Evolutionary conservation across 2,888 invertebrate genomes (phyloP).

Genomic region (Leucophenga maculata): DNA sequence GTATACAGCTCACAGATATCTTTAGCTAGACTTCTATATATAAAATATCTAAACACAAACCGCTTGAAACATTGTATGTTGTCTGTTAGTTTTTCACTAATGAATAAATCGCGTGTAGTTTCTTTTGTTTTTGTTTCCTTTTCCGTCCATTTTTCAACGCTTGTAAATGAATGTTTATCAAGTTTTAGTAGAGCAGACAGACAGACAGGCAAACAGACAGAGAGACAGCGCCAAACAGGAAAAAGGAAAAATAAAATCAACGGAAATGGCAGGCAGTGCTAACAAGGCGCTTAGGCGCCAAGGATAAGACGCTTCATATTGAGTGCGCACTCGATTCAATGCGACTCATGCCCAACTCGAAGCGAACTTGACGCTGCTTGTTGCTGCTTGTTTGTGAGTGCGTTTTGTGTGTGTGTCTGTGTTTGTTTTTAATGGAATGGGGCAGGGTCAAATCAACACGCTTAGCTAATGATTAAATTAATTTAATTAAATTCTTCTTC

Average conservation of each 20-base stretch:
- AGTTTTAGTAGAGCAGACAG: not conserved
- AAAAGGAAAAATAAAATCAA: slow-evolving; percentile 11
- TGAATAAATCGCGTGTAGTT: slow-evolving; percentile 41
- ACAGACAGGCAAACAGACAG: not conserved
- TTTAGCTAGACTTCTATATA: no score
- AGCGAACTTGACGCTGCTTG: not conserved
- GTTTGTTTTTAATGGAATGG: not conserved
- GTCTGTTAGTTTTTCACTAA: slow-evolving; percentile 30
- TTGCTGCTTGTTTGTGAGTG: not conserved
- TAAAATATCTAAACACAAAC: no score
- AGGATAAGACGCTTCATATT: slow-evolving; percentile 15
- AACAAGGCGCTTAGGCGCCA: slow-evolving; percentile 19
- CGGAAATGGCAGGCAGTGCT: slow-evolving; percentile 21
- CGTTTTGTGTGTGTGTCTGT: no score
- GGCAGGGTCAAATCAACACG: not conserved
- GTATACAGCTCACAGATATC: no score
- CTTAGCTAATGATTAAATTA: slow-evolving; percentile 24
- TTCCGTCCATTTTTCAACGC: slow-evolving; percentile 11
- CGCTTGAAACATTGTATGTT: not conserved
- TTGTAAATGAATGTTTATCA: slow-evolving; percentile 14
- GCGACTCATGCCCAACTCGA: not conserved
- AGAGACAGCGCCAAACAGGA: not conserved
- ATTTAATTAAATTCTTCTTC: slow-evolving; percentile 18
- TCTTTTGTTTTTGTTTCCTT: slow-evolving; percentile 21
- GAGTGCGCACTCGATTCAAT: not conserved